Evolutionary conservation across 2,797 vertebrate species (phyloP).

Genomic region (Anolis apletophallus): DNA sequence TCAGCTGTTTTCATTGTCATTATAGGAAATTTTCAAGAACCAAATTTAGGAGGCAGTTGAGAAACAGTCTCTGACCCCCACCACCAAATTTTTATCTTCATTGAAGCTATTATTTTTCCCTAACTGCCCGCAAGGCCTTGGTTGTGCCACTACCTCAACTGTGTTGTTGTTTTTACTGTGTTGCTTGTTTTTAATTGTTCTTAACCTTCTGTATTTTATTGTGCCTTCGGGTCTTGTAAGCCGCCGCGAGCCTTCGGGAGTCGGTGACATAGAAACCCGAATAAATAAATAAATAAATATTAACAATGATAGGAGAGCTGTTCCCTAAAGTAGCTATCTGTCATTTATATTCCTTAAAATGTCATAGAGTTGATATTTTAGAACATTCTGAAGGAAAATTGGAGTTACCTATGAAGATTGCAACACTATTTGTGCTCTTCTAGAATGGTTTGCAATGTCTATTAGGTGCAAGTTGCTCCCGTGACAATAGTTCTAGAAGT

Average conservation of each 20-base stretch:
- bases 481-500: background rate
- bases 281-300: too few species aligned
- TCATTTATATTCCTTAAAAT: background rate
- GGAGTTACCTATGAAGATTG: too few species aligned
- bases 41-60: background rate
- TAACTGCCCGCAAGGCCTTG: too few species aligned
- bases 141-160: too few species aligned
- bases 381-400: background rate
- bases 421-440: background rate
- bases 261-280: too few species aligned
- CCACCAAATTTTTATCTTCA: background rate
- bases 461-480: background rate
- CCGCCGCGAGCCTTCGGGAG: too few species aligned
- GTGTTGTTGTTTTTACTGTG: too few species aligned
- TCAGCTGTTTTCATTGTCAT: too few species aligned
- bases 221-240: too few species aligned
- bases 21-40: too few species aligned
- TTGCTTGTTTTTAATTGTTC: too few species aligned
- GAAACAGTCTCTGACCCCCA: background rate
- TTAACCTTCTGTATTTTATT: too few species aligned
- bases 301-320: background rate
- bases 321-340: background rate
- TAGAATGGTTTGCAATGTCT: background rate
- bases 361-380: background rate
- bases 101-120: background rate